Base-by-base conservation (phyloP, 2,888 invertebrate species). In the Caenorhabditis sinica region DNA sequence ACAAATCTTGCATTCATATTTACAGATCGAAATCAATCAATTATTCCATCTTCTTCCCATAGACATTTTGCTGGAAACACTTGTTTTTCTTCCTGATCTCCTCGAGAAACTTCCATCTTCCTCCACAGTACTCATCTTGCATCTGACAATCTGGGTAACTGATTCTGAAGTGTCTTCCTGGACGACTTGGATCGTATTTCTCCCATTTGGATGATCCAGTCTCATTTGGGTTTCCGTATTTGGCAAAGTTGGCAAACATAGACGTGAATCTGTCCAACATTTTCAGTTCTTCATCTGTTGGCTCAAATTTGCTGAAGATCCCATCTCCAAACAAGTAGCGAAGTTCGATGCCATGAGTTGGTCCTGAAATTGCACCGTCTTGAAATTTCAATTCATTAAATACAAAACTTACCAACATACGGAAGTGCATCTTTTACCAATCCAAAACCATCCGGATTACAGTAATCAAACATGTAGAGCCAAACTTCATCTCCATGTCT, bases 291-390 rank as follows among this genome's bases (percentile, higher is more conserved):
- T 87, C 86, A 8, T 73, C 86, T 25, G 69, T 88, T 28, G 88
- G 87, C 30, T 85, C 77, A 56, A 89, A 89, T 56, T 89, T 85
- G 17, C 83, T 82, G 45, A 86, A 72, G n/a, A 90, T 82, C 9
- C 89, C 87, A 58, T 88, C 89, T 5, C 88, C 88, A 28, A 90
- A 80, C 17, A 89, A 60, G 71, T 88, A 89, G 8, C 89, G 89
- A n/a, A 89, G 80, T 49, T 89, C 89, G 5, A 85, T 79, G 28
- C 88, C 86, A 74, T 89, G 89, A 0, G 88, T 89, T 17, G 83
- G 69, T 0, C 53, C 88, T 86, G 71, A 51, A 83, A 79, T 9
- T 23, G 5, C 8, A 2, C 20, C 6, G 8, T 20, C 28, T 56
- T 56, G 9, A 17, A 53, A n/a, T n/a, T n/a, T n/a, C 23, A 23